Conservation (phyloP, 2,888 invertebrate species). For the Cyaniris semiargus region DNA sequence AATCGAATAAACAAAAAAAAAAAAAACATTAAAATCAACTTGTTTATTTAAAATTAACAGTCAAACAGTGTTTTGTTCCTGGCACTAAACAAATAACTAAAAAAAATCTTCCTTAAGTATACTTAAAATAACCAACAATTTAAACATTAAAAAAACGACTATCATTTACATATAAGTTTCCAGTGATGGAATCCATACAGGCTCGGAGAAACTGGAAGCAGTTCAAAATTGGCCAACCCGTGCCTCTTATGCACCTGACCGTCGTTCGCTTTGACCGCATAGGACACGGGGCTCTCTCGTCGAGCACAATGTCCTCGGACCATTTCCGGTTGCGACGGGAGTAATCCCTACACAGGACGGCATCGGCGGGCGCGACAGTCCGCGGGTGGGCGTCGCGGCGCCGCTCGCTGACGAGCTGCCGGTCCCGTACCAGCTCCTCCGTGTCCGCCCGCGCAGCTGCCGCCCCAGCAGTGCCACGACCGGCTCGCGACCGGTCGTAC, state of each 20-base stretch:
- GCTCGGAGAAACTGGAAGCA: too few relatives aligned
- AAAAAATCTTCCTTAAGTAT: too few relatives aligned
- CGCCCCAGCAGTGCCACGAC: not conserved
- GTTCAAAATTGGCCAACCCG: too few relatives aligned
- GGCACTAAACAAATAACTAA: too few relatives aligned
- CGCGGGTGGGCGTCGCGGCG: not conserved
- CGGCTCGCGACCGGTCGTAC: not conserved
- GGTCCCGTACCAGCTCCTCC: constrained; percentile 2
- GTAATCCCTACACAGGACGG: not conserved
- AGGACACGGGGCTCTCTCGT: not conserved
- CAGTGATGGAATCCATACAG: too few relatives aligned
- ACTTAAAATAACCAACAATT: too few relatives aligned
- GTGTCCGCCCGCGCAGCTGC: constrained; percentile 2
- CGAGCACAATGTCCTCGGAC: not conserved
- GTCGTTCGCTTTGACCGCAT: not conserved
- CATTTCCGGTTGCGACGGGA: not conserved
- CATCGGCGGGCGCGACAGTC: not conserved
- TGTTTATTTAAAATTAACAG: too few relatives aligned
- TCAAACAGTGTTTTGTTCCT: too few relatives aligned
- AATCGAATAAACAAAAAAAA: too few relatives aligned
- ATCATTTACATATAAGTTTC: too few relatives aligned
- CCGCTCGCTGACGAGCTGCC: constrained; percentile 7
- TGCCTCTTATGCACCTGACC: not conserved
- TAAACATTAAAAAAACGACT: too few relatives aligned
- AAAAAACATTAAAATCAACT: too few relatives aligned